Conservation (phyloP, 2,888 invertebrate genomes). For the Harpagoxenus sublaevis region DNA sequence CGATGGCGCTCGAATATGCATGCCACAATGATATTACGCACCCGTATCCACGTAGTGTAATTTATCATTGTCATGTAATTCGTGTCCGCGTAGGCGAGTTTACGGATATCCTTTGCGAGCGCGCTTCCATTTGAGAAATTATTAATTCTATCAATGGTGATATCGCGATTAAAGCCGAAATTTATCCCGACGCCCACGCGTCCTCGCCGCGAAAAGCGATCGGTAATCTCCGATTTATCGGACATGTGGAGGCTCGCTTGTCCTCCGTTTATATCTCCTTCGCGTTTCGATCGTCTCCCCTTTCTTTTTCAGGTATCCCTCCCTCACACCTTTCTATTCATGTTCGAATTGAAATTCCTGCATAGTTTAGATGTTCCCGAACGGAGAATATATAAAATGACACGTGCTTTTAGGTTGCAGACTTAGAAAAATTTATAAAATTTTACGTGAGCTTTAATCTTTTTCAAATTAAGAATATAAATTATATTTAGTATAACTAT, state of each 20-base stretch:
- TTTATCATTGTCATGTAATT: conserved; percentile 48
- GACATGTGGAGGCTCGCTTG: conserved; percentile 21
- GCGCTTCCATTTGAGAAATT: conserved; percentile 63
- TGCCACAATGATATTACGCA: conserved; percentile 14
- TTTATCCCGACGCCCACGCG: conserved; percentile 74
- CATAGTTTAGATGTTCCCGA: conserved; percentile 1
- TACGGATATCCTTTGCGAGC: conserved; percentile 45
- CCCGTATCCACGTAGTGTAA: conserved; percentile 21
- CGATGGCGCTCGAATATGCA: conserved; percentile 28
- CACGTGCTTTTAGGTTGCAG: not conserved
- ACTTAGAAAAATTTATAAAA: not conserved
- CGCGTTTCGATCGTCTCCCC: not conserved
- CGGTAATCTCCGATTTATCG: conserved; percentile 76
- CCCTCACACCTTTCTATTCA: conserved; percentile 26
- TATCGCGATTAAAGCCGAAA: conserved; percentile 70
- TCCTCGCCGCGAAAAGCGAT: conserved; percentile 64
- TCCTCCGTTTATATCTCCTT: conserved; percentile 35
- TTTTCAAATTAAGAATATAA: not conserved
- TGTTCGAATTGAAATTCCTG: conserved; percentile 26
- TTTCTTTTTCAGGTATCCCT: not conserved
- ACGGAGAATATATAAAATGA: not conserved
- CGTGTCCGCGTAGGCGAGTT: conserved; percentile 55
- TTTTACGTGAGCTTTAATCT: not conserved
- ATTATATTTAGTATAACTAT: not conserved
- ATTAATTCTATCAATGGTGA: conserved; percentile 72